Conservation (phyloP, 2,113 vertebrate species). For the Gila orcuttii region DNA sequence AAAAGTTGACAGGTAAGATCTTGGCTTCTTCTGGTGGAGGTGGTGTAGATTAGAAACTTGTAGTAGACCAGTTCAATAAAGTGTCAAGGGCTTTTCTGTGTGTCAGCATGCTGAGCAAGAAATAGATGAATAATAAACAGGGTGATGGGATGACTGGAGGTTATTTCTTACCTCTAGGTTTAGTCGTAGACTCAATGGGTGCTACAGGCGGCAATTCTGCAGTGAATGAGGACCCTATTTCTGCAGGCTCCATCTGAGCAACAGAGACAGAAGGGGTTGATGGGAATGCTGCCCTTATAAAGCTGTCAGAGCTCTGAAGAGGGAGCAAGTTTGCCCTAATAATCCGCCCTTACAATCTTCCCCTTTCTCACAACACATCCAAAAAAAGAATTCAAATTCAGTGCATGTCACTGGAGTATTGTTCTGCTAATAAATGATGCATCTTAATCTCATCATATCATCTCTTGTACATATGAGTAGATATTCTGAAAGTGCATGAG, state of each 20-base stretch:
- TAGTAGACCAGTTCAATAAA: slow-evolving; percentile 25
- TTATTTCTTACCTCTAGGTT: slow-evolving; percentile 42
- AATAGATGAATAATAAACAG: slow-evolving; percentile 57
- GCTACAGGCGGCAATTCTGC: slow-evolving; percentile 19
- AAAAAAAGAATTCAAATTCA: background rate
- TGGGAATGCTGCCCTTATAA: slow-evolving; percentile 20
- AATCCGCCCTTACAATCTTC: background rate
- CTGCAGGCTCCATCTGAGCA: slow-evolving; percentile 26
- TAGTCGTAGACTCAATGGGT: slow-evolving; percentile 32
- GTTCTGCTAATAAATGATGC: slow-evolving; percentile 25
- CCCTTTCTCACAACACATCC: background rate
- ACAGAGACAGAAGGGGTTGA: slow-evolving; percentile 24
- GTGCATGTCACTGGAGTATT: background rate
- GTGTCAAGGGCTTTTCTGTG: slow-evolving; percentile 40
- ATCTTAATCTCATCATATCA: slow-evolving; percentile 17
- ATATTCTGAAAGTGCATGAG: background rate
- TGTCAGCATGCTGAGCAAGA: slow-evolving; percentile 34
- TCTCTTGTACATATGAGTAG: background rate
- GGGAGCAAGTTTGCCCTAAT: slow-evolving; percentile 19
- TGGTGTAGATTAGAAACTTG: background rate
- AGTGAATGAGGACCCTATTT: background rate
- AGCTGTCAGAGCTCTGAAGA: slow-evolving; percentile 18
- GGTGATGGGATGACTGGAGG: slow-evolving; percentile 40
- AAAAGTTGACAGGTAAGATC: slow-evolving; percentile 28
- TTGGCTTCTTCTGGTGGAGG: slow-evolving; percentile 3